These are phyloP conservation scores for Hypomecis atomaria DNA, from an alignment of 2,888 invertebrate species.

Conservation along the genomic window DNA sequence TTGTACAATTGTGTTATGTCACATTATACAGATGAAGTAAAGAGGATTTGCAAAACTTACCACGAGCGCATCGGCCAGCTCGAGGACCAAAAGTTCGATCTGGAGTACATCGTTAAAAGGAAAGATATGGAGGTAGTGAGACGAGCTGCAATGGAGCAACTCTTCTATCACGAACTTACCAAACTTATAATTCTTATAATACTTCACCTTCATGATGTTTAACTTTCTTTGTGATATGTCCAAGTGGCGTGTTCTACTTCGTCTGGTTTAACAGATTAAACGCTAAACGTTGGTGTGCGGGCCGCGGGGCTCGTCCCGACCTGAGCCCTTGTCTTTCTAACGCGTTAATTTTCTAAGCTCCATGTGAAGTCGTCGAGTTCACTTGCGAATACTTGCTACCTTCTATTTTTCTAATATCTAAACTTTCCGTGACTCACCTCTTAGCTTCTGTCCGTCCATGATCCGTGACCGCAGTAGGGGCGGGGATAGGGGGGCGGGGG, in stretches of 20 bases:
- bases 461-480: conserved; percentile 55
- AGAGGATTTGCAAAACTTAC: conserved; percentile 92
- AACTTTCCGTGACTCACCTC: conserved; percentile 68
- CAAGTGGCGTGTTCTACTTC: conserved; percentile 74
- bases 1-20: conserved; percentile 64
- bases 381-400: conserved; percentile 67
- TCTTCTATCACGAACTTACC: conserved; percentile 76
- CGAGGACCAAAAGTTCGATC: conserved; percentile 98
- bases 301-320: conserved; percentile 51
- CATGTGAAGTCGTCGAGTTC: conserved; percentile 68
- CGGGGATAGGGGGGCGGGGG: conserved; percentile 41
- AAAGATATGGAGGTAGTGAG: conserved; percentile 98
- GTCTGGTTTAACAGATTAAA: conserved; percentile 71
- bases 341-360: conserved; percentile 73
- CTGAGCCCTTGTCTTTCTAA: conserved; percentile 66
- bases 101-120: conserved; percentile 98
- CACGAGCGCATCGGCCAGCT: conserved; percentile 94
- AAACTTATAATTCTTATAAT: conserved; percentile 56
- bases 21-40: conserved; percentile 89
- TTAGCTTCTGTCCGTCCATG: conserved; percentile 67
- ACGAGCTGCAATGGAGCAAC: conserved; percentile 64
- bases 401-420: conserved; percentile 63
- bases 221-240: conserved; percentile 71
- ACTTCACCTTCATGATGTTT: conserved; percentile 67
- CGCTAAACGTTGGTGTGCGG: conserved; percentile 61